Evolutionary conservation across 2,797 vertebrate species (phyloP).

Genomic region (Mastacembelus armatus): DNA sequence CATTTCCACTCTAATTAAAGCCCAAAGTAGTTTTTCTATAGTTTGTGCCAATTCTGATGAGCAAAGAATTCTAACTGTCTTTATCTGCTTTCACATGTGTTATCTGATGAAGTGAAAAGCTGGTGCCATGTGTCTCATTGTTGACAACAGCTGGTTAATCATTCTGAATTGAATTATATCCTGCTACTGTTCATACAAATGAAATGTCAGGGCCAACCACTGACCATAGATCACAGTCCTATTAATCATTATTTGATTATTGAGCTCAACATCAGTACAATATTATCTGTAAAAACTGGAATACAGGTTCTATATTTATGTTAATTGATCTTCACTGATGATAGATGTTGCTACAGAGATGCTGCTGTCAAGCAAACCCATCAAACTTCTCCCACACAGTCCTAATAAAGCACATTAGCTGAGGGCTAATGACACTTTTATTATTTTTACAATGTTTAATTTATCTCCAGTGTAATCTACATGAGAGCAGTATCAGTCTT

Average conservation of each 20-base stretch:
- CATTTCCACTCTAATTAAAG: constrained; percentile 7
- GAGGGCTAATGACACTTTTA: neutral
- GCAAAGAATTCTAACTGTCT: neutral
- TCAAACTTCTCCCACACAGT: neutral
- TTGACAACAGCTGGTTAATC: constrained; percentile 35
- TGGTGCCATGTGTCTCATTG: constrained; percentile 11
- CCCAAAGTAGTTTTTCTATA: neutral
- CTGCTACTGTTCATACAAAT: constrained; percentile 27
- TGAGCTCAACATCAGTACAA: too few relatives aligned
- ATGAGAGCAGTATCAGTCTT: neutral
- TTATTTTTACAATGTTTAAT: too few relatives aligned
- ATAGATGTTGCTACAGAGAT: neutral
- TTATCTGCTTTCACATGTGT: neutral
- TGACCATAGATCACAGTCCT: too few relatives aligned
- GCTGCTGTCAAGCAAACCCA: neutral
- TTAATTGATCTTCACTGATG: neutral
- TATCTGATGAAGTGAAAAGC: constrained; percentile 6
- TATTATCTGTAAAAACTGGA: constrained; percentile 1
- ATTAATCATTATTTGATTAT: too few relatives aligned
- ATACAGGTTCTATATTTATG: too few relatives aligned
- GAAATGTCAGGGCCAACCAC: constrained; percentile 30
- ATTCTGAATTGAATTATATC: constrained; percentile 38
- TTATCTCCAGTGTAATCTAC: too few relatives aligned
- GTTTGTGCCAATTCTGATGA: neutral
- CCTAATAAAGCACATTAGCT: neutral